phyloP scores from a whole-genome alignment of 2,888 invertebrate genomes.

The Zygaena filipendulae region DNA sequence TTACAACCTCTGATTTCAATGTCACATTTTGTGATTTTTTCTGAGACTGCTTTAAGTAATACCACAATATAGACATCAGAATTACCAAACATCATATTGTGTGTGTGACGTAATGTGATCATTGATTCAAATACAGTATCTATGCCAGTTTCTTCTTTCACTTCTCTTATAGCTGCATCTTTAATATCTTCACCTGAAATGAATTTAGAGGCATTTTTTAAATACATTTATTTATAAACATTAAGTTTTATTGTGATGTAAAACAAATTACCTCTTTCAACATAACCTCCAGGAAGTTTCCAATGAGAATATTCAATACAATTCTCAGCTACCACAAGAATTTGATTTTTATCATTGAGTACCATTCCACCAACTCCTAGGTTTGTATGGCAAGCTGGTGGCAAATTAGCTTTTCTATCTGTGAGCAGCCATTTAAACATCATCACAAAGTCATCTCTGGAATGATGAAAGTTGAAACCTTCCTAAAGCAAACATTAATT shows the following conservation, averaged over 20 bases:
- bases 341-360: constrained; percentile 77
- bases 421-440: constrained; percentile 84
- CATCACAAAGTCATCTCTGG: constrained; percentile 80
- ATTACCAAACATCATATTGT: constrained; percentile 80
- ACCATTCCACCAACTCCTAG: constrained; percentile 89
- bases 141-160: constrained; percentile 91
- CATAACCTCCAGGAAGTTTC: constrained; percentile 95
- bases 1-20: constrained; percentile 80
- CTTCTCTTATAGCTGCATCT: constrained; percentile 86
- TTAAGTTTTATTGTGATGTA: too few species aligned
- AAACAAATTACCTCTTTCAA: constrained; percentile 89
- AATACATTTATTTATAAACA: too few species aligned
- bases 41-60: constrained; percentile 72
- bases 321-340: constrained; percentile 85
- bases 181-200: constrained; percentile 82
- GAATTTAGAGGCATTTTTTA: too few species aligned
- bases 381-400: constrained; percentile 82
- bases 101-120: constrained; percentile 81
- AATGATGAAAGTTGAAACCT: constrained; percentile 91
- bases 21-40: constrained; percentile 74
- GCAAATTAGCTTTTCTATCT: constrained; percentile 71
- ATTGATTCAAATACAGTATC: constrained; percentile 79
- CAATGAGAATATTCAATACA: constrained; percentile 71
- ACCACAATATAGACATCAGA: constrained; percentile 90
- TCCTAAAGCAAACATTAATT: constrained; percentile 45